A percentile compares a stretch with the other conserved stretches of the same genome.
Conservation (phyloP, 2,797 vertebrate genomes). For the Chiroxiphia lanceolata region DNA sequence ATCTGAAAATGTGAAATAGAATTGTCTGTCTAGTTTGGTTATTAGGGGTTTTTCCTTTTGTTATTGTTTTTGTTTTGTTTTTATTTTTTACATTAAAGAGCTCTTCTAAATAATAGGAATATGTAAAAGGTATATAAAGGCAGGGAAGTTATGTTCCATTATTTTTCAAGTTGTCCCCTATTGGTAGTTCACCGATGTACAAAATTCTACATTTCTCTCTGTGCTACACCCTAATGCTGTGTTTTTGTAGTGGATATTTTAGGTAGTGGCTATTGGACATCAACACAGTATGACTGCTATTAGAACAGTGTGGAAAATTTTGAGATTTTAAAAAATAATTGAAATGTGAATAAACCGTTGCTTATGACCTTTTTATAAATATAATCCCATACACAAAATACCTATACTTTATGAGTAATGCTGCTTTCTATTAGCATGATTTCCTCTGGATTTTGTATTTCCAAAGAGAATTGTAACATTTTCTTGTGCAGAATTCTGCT, state of each 20-base stretch:
- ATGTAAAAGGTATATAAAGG: not conserved
- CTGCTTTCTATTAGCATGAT: not conserved
- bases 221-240: not conserved
- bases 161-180: not conserved
- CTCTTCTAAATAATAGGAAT: not conserved
- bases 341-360: not conserved
- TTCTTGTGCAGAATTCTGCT: not conserved
- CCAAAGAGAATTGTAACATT: not conserved
- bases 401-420: not conserved
- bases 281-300: not conserved
- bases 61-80: accelerated
- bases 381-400: accelerated
- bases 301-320: not conserved
- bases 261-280: not conserved
- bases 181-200: not conserved
- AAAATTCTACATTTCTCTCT: not conserved
- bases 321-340: not conserved
- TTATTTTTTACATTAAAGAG: not conserved
- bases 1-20: not conserved
- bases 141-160: not conserved
- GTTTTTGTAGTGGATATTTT: not conserved
- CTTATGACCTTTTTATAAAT: not conserved
- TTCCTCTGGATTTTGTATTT: not conserved
- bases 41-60: not conserved
- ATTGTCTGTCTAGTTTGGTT: not conserved